These are phyloP conservation scores for Tipula helvola DNA, from an alignment of 2,888 invertebrate genomes.

Conservation along the genomic window DNA sequence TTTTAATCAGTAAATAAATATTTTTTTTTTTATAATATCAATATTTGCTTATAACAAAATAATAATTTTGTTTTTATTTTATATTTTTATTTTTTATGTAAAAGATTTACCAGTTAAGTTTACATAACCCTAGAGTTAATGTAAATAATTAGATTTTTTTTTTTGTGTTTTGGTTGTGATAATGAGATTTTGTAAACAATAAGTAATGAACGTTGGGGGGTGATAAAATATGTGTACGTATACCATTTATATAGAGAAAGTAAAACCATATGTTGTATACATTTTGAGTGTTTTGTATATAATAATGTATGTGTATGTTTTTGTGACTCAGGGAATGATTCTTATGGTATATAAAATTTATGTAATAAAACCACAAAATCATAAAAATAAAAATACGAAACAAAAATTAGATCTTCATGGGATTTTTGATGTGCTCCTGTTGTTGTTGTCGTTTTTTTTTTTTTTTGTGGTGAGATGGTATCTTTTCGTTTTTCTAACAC, in stretches of 20 bases:
- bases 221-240: not conserved
- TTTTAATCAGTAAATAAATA: slow-evolving; percentile 4
- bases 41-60: not conserved
- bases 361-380: slow-evolving; percentile 4
- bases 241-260: not conserved
- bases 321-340: not conserved
- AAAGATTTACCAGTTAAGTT: not conserved
- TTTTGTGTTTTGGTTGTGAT: not conserved
- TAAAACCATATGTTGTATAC: not conserved
- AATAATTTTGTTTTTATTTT: not conserved
- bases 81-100: not conserved
- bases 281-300: not conserved
- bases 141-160: not conserved
- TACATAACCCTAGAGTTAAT: not conserved
- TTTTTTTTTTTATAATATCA: not conserved
- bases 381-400: not conserved
- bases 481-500: not conserved
- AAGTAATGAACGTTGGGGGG: not conserved
- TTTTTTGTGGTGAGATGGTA: not conserved
- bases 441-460: not conserved
- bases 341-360: not conserved
- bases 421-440: not conserved
- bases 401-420: not conserved
- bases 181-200: slow-evolving; percentile 4
- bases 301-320: not conserved